Evolutionary conservation across 2,888 invertebrate species (phyloP), one percentile per base, ranked within the genome.

Genomic region (Melinaea menophilus): DNA sequence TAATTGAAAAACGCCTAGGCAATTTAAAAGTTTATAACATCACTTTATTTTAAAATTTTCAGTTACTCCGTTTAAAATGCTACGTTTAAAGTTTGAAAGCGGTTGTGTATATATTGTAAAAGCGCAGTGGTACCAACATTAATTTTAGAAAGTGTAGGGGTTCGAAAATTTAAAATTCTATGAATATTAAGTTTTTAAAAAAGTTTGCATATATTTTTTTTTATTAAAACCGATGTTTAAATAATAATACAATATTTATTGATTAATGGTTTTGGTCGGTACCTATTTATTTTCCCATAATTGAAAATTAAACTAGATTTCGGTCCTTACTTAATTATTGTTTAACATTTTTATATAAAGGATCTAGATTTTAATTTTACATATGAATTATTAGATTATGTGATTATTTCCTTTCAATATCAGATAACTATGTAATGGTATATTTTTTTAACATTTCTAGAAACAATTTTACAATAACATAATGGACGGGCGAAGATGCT

Each of bases 91-190:
- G 71, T 64, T 59, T 34, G 78, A 85, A 84, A 86, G 85, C 82
- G 78, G 72, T 65, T 63, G 79, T 83, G 81, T 81, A 76, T 74
- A 79, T 71, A 63, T 79, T 77, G 73, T 77, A 72, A 80, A 84
- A 86, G 86, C 84, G 78, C 78, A 67, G 82, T 82, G 82, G 80
- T 81, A 80, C 69, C 79, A 81, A 81, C 73, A 70, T 72, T 70
- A 74, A 71, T 66, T 64, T 67, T 76, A 68, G 51, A 76, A 81
- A 73, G 78, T 81, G 77, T 76, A 73, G 73, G 79, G 76, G 55
- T 22, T 79, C 79, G 80, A 83, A 79, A 72, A 59, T 75, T 79
- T 83, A 83, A 77, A 79, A 75, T 77, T 65, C 56, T 59, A 64
- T 55, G 64, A 64, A 67, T 41, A 41, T 41, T 7, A 51, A 31